Evolutionary conservation across 2,797 vertebrate genomes (phyloP).

Genomic region (Thripadectes ignobilis): DNA sequence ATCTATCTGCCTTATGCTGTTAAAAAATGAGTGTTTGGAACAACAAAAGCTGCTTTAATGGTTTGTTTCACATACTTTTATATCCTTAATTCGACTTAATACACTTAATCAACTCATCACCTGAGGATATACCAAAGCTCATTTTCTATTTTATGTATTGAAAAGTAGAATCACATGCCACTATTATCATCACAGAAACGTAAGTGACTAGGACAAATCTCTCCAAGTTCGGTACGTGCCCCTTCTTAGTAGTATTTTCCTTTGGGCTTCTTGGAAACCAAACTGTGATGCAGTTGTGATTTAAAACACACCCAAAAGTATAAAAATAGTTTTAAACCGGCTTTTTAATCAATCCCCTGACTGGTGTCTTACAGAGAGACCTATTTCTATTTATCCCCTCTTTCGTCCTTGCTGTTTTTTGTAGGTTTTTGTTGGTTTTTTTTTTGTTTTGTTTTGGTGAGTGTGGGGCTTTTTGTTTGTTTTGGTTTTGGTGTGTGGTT

Average conservation of each 20-base stretch:
- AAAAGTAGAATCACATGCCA: slow-evolving; percentile 23
- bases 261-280: background rate
- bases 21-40: background rate
- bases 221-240: background rate
- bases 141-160: background rate
- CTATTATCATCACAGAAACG: background rate
- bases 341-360: background rate
- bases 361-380: background rate
- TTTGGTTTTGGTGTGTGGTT: background rate
- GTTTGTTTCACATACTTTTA: background rate
- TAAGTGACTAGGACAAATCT: background rate
- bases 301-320: slow-evolving; percentile 17
- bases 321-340: background rate
- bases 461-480: background rate
- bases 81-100: background rate
- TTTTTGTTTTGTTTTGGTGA: background rate
- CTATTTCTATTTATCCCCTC: slow-evolving; percentile 1
- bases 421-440: background rate
- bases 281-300: background rate
- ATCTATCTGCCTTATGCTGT: background rate
- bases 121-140: background rate
- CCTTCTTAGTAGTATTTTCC: background rate
- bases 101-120: background rate
- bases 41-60: background rate
- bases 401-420: background rate